Evolutionary conservation across 2,797 vertebrate genomes (phyloP).

Genomic region (Malurus splendens): DNA sequence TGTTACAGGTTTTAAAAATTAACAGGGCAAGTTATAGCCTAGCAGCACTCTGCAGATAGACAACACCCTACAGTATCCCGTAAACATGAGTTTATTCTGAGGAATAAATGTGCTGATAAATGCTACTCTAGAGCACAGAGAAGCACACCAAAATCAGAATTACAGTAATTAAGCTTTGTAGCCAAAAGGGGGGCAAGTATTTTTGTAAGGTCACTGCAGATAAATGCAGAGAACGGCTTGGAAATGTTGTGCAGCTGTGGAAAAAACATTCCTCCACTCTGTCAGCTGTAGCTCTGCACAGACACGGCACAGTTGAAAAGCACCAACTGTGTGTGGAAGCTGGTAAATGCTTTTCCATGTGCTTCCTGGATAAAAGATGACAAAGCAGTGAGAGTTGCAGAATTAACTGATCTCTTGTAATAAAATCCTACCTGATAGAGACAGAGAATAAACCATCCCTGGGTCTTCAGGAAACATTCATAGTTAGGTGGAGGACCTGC

Average conservation of each 20-base stretch:
- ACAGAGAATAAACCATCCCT: not conserved
- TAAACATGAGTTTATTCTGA: not conserved
- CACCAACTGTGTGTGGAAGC: not conserved
- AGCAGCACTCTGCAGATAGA: not conserved
- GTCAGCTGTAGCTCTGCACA: not conserved
- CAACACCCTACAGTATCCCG: not conserved
- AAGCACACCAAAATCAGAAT: not conserved
- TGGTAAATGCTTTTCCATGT: not conserved
- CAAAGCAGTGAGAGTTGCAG: not conserved
- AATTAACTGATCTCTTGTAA: not conserved
- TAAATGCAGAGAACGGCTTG: not conserved
- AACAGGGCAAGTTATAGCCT: not conserved
- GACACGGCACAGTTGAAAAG: not conserved
- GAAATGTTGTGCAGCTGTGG: not conserved
- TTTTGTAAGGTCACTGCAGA: conserved; percentile 5
- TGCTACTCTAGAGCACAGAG: not conserved
- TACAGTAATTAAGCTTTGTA: not conserved
- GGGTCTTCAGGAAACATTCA: not conserved
- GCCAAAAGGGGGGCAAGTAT: not conserved
- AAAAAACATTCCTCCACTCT: not conserved
- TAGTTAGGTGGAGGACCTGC: not conserved
- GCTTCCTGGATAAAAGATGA: not conserved
- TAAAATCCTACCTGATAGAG: not conserved
- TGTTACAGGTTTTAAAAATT: conserved; percentile 20
- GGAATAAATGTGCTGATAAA: not conserved